Base-by-base conservation (phyloP, 2,797 vertebrate genomes). In the Fistularia tabacaria region DNA sequence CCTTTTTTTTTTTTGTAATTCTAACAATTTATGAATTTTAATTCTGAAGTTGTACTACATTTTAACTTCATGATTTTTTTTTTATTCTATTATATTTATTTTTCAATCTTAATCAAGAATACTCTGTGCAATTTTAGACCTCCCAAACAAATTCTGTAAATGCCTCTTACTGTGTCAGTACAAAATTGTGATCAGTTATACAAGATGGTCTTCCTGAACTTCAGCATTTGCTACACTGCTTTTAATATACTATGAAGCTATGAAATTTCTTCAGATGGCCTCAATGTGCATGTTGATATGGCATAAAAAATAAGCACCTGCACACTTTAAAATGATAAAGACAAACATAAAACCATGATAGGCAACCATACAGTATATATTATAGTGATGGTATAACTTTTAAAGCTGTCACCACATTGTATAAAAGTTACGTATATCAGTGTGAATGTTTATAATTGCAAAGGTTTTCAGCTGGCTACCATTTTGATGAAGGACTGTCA, bases 121-220 rank as follows among this genome's bases (percentile, higher is more conserved):
- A 45, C 11, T 10, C 43, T 45, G 6, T 11, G 43, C 11, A 11
- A 45, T 63, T 67, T 73, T 15, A 66, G 70, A 49, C 66, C 38
- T 64, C 57, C 37, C 45, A 55, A 46, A 79, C 79, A 75, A 77
- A 80, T 82, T 73, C 77, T 71, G 36, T n/a, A 62, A 74, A 74
- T 60, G 47, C 39, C 58, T 8, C 41, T 65, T 1, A 7, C 53
- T 15, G 51, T 43, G 37, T 44, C 25, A 46, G 12, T 41, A 39
- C 10, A 67, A 51, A 54, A 59, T 44, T n/a, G 25, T 25, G 2
- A 12, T 45, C 11, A 12, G 43, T 12, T 13, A 62, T 51, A 51
- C n/a, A 48, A 44, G 38, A 50, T 42, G 50, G 58, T 51, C 6
- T n/a, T 4, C 47, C 15, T 76, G 74, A 75, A 76, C 73, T 82